Evolutionary conservation across 2,888 invertebrate genomes (phyloP), one percentile per base, ranked within the genome.

Genomic region (Pycnomerus fuliginosus): DNA sequence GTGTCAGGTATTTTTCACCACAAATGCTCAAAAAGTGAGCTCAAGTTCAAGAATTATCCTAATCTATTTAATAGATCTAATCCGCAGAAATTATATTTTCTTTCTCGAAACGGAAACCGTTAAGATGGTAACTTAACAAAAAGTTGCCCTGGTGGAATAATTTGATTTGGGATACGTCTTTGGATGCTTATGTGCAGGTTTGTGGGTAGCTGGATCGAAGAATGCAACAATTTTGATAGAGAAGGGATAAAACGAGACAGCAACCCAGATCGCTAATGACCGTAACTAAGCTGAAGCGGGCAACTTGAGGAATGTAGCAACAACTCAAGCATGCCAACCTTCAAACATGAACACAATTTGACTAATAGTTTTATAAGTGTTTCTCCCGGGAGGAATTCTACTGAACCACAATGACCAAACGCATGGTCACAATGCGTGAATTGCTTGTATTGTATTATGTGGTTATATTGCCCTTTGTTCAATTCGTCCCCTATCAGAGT

Each of bases 351-450:
- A 58, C 54, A 58, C 60, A 55, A 59, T 63, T 64, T 61, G 63
- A 62, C 62, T 64, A 64, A 65, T 65, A 65, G 65, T 65, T 63
- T 64, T 64, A 63, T 62, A 64, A 64, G 60, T 61, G 59, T 55
- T 59, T 53, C 17, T 17, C 51, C 52, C 45, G 46, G 48, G 40
- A 47, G 53, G 53, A 55, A 55, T 57, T 56, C 51, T 48, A 28
- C 28, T 23, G 22, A 32, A 36, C 25, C 43, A 16, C 43, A 43
- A 16, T 46, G 43, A 43, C 32, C 30, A 45, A 42, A 47, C 38
- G 36, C 39, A 48, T 46, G 44, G 31, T n/a, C 41, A 47, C 35
- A 39, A 39, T 47, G 48, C 48, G 44, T 43, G 35, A 38, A 47
- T 24, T 42, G 39, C 36, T 12, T 12, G n/a, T 20, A 5, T 46